Percentiles rank a stretch among this genome's conserved stretches.
phyloP scores from a whole-genome alignment of 2,113 vertebrate species.

The Nicator chloris region DNA sequence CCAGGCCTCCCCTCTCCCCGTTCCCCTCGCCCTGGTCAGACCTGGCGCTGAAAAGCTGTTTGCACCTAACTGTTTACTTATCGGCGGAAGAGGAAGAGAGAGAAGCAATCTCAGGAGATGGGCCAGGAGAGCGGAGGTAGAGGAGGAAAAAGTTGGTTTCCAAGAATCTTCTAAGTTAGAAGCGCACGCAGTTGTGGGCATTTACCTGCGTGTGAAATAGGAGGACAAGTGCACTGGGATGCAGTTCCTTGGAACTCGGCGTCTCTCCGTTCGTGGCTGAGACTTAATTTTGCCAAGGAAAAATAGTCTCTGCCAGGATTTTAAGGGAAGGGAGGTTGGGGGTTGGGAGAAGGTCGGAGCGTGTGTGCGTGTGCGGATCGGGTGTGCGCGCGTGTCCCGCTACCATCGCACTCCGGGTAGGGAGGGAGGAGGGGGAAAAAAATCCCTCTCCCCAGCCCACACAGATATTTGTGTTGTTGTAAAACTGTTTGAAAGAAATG shows the following conservation, averaged over 20 bases:
- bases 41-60: conserved; percentile 24
- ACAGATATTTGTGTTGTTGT: conserved; percentile 53
- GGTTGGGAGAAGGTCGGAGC: neutral
- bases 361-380: conserved; percentile 29
- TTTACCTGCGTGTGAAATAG: conserved; percentile 23
- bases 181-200: neutral
- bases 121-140: neutral
- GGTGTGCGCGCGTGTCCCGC: conserved; percentile 34
- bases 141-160: conserved; percentile 3
- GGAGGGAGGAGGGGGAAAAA: neutral
- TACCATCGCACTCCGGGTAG: neutral
- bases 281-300: neutral
- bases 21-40: neutral
- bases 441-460: conserved; percentile 40
- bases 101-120: neutral
- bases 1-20: neutral
- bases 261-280: neutral
- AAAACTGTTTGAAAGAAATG: conserved; percentile 51
- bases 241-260: neutral
- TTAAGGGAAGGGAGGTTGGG: neutral
- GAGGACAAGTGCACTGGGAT: neutral
- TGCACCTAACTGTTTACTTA: neutral
- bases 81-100: neutral
- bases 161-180: neutral
- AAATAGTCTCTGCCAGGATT: conserved; percentile 5